Evolutionary conservation across 2,888 invertebrate genomes (phyloP).

Genomic region (Rhodophaea formosa): DNA sequence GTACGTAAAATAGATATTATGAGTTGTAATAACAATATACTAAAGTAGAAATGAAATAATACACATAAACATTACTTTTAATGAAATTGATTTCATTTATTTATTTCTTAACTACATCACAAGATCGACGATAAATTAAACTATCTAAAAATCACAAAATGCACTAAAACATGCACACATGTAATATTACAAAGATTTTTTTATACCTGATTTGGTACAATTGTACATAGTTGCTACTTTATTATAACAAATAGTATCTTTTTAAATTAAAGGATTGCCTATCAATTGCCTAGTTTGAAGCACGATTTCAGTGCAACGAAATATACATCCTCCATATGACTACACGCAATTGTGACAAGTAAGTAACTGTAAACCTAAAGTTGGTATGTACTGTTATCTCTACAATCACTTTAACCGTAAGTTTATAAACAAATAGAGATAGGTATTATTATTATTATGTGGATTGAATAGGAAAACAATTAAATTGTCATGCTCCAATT

Average conservation of each 20-base stretch:
- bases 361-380: conserved; percentile 48
- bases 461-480: conserved; percentile 14
- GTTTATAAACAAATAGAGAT: conserved; percentile 11
- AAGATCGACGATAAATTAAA: conserved; percentile 80
- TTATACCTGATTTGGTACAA: conserved; percentile 72
- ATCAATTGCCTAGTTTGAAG: conserved; percentile 56
- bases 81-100: conserved; percentile 59
- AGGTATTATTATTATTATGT: conserved; percentile 6
- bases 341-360: conserved; percentile 35
- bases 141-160: conserved; percentile 81
- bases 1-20: too few species aligned
- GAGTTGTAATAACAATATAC: too few species aligned
- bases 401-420: conserved; percentile 52
- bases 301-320: conserved; percentile 39
- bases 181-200: conserved; percentile 71
- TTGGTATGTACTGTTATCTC: conserved; percentile 55
- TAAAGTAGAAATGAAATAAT: not conserved
- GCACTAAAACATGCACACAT: conserved; percentile 81
- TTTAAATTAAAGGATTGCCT: conserved; percentile 53
- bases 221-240: conserved; percentile 63
- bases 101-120: conserved; percentile 76
- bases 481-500: not conserved
- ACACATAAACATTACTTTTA: not conserved
- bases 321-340: conserved; percentile 35
- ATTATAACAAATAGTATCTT: conserved; percentile 57